Evolutionary conservation across 2,888 invertebrate genomes (phyloP).

Genomic region (Zonitis immaculata): DNA sequence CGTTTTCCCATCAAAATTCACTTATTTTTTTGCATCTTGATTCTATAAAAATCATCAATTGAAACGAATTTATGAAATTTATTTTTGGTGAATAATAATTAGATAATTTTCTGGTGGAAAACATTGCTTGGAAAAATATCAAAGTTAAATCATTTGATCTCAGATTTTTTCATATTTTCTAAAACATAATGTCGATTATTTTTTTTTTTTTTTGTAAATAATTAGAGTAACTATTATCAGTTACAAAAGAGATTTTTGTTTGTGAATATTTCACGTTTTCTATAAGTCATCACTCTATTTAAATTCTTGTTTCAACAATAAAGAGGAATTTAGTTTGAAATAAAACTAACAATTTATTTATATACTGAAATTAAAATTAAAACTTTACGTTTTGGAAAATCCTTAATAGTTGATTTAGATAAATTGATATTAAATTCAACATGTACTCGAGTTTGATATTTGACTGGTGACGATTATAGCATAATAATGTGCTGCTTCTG

Average conservation of each 20-base stretch:
- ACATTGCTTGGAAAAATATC: no score
- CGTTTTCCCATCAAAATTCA: no score
- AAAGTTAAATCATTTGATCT: no score
- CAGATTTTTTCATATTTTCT: no score
- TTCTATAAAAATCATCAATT: no score
- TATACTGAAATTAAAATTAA: background rate
- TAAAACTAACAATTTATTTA: background rate
- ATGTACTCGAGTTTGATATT: background rate
- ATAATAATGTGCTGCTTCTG: background rate
- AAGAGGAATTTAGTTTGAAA: constrained; percentile 6
- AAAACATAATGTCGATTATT: no score
- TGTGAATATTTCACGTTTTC: constrained; percentile 7
- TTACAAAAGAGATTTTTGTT: background rate
- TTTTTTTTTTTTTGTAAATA: no score
- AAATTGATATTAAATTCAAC: background rate
- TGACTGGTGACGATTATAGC: background rate
- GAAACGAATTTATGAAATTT: no score
- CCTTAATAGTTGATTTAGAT: background rate
- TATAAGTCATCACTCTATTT: constrained; percentile 4
- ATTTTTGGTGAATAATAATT: no score
- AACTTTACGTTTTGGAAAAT: background rate
- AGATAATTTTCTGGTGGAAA: no score
- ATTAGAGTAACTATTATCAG: background rate
- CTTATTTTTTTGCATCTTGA: no score
- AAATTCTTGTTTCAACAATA: constrained; percentile 1